phyloP scores from a whole-genome alignment of 2,888 invertebrate species.

The Apodemia hepburni region DNA sequence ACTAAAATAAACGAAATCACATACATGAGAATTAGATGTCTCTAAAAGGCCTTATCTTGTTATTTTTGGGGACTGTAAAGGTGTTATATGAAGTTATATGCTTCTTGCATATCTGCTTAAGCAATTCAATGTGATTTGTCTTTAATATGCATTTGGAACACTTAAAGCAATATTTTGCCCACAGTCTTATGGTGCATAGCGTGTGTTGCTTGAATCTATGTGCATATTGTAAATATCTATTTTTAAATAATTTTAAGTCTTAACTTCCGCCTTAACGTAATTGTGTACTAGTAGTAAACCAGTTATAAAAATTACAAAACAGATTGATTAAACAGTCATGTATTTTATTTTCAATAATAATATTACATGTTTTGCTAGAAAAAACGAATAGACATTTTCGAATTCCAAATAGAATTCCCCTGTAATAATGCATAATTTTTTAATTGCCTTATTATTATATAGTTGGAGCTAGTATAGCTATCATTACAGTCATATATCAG shows the following conservation, averaged over 20 bases:
- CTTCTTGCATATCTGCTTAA: constrained; percentile 57
- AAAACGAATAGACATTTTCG: no score
- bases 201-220: constrained; percentile 61
- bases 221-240: constrained; percentile 73
- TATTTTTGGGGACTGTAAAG: constrained; percentile 12
- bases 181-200: constrained; percentile 47
- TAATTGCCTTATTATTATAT: no score
- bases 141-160: constrained; percentile 36
- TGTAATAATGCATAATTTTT: no score
- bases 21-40: neutral
- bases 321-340: no score
- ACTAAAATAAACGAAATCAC: neutral
- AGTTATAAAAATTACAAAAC: neutral
- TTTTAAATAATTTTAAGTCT: constrained; percentile 51
- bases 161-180: constrained; percentile 47
- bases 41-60: constrained; percentile 2
- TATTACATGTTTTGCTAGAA: no score
- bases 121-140: constrained; percentile 50
- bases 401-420: no score
- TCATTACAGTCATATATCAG: no score
- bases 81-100: constrained; percentile 31
- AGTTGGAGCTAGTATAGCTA: no score
- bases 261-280: constrained; percentile 70
- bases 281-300: constrained; percentile 44
- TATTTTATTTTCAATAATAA: no score